Percentiles rank a stretch among this genome's conserved stretches.
These are phyloP conservation scores for Cacatua alba DNA, from an alignment of 2,113 vertebrate species.

Conservation along the genomic window DNA sequence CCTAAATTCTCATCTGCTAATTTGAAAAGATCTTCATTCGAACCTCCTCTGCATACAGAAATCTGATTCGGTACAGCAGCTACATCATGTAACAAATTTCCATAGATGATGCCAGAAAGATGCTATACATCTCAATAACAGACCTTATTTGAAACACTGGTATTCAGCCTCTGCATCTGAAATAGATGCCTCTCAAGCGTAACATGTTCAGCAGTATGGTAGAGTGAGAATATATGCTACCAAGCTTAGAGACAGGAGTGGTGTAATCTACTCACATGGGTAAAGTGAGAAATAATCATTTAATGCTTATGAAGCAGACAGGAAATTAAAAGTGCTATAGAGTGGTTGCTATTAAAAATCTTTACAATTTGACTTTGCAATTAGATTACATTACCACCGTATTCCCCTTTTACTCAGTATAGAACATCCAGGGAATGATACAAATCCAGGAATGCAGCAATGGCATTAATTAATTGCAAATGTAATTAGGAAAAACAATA, in stretches of 20 bases:
- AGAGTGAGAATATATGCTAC: neutral
- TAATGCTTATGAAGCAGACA: constrained; percentile 10
- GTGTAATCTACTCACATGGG: neutral
- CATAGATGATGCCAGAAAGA: neutral
- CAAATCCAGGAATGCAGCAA: neutral
- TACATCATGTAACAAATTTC: neutral
- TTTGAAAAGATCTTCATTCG: neutral
- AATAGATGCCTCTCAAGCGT: neutral
- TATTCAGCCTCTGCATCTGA: neutral
- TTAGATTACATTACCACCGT: neutral
- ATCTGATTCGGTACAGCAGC: neutral
- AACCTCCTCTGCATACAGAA: neutral
- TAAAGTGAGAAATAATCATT: constrained; percentile 25
- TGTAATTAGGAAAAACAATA: constrained; percentile 54
- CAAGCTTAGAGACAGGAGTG: neutral
- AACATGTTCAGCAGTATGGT: neutral
- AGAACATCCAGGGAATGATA: constrained; percentile 35
- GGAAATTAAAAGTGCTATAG: constrained; percentile 19
- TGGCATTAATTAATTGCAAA: constrained; percentile 49
- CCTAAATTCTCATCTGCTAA: neutral
- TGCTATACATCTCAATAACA: neutral
- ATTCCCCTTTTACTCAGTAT: constrained; percentile 5
- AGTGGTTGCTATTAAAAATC: constrained; percentile 24
- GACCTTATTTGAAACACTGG: neutral
- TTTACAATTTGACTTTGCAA: constrained; percentile 39